Conservation (phyloP, 2,113 vertebrate species). For the Dascyllus trimaculatus region DNA sequence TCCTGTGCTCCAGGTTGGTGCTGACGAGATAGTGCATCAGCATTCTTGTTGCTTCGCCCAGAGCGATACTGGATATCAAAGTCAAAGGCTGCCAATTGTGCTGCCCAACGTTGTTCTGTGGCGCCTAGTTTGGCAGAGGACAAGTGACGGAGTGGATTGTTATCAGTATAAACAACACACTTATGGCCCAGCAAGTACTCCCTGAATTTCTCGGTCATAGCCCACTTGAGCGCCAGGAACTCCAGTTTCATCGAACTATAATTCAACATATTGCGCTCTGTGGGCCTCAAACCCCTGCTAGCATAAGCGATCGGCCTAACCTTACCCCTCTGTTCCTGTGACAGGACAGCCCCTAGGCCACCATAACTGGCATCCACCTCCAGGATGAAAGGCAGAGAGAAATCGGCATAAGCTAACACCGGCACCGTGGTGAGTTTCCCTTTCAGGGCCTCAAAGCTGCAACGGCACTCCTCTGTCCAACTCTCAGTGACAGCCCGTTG, state of each 20-base stretch:
- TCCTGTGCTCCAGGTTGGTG: no score
- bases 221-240: no score
- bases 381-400: neutral
- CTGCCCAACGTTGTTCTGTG: no score
- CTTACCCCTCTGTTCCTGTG: neutral
- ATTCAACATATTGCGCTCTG: slow-evolving; percentile 20
- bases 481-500: neutral
- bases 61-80: no score
- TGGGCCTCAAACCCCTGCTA: neutral
- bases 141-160: no score
- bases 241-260: neutral
- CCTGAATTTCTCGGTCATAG: no score
- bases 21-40: no score
- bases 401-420: neutral
- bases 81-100: no score
- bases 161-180: no score
- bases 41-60: no score
- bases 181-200: no score
- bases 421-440: neutral
- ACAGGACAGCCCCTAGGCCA: neutral
- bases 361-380: slow-evolving; percentile 6
- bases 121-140: no score
- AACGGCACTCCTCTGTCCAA: neutral
- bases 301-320: slow-evolving; percentile 15
- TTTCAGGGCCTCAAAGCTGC: neutral